Evolutionary conservation across 2,888 invertebrate genomes (phyloP).

Genomic region (Apodemia mormo): DNA sequence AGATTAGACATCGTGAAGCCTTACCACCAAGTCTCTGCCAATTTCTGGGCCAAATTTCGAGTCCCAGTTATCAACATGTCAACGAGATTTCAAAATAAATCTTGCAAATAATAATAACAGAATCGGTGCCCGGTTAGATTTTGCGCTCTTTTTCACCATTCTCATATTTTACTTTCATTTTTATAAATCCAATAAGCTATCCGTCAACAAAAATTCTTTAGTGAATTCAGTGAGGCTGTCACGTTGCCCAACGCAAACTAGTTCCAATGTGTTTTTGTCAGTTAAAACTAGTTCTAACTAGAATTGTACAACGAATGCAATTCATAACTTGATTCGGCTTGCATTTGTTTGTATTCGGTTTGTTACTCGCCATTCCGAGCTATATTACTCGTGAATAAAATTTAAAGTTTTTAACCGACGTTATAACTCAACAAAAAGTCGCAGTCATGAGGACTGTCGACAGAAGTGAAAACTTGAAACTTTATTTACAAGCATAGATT

Average conservation of each 20-base stretch:
- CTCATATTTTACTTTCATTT: slow-evolving; percentile 1
- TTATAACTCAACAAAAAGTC: no score
- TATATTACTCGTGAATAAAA: no score
- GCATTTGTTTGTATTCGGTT: background rate
- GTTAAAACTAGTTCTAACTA: background rate
- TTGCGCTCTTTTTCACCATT: background rate
- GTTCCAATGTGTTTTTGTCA: slow-evolving; percentile 3
- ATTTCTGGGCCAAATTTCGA: no score
- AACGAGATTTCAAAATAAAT: no score
- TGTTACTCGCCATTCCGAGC: background rate
- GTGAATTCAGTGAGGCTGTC: background rate
- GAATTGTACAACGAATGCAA: background rate
- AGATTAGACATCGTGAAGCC: no score
- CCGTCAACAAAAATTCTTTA: background rate
- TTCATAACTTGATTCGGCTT: background rate
- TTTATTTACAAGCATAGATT: no score
- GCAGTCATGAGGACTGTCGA: no score
- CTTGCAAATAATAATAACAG: no score
- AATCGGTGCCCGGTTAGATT: background rate
- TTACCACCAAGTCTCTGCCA: no score
- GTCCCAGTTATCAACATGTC: no score
- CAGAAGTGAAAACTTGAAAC: no score
- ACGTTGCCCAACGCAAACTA: background rate
- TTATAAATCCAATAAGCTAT: background rate
- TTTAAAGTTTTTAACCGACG: no score